These are phyloP conservation scores for Nixonia krombeini DNA, from an alignment of 1,140 invertebrate species.

Conservation along the genomic window DNA sequence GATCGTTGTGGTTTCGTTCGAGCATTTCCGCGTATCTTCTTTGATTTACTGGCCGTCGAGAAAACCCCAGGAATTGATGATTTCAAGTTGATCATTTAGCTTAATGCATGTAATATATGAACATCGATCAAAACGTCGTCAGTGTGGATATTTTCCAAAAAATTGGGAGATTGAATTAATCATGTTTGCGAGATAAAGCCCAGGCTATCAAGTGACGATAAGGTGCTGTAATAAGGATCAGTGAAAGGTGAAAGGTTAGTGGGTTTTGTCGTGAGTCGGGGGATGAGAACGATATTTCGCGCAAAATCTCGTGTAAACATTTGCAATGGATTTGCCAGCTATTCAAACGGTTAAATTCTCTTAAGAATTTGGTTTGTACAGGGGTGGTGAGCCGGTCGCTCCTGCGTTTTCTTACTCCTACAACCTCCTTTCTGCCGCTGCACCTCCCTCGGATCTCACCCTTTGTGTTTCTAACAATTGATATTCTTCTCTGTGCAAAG, in stretches of 20 bases:
- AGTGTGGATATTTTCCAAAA: no score
- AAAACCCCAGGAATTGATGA: constrained; percentile 39
- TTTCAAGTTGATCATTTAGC: no score
- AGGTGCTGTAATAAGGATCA: no score
- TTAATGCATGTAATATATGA: no score
- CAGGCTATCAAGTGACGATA: constrained; percentile 3
- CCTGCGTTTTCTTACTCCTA: constrained; percentile 49
- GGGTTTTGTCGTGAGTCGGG: constrained; percentile 23
- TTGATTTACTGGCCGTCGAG: constrained; percentile 41
- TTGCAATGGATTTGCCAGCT: constrained; percentile 73
- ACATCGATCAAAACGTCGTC: no score
- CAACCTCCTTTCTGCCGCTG: constrained; percentile 43
- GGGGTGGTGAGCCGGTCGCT: constrained; percentile 55
- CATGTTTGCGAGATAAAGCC: background rate
- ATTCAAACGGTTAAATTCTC: constrained; percentile 74
- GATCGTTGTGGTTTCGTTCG: constrained; percentile 71
- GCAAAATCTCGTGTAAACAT: constrained; percentile 71
- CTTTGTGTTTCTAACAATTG: constrained; percentile 73
- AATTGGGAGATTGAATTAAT: background rate
- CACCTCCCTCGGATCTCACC: constrained; percentile 59
- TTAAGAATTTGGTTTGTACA: constrained; percentile 72
- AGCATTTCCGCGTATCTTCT: constrained; percentile 48
- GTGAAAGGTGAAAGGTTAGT: constrained; percentile 31
- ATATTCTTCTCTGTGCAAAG: constrained; percentile 72
- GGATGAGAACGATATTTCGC: constrained; percentile 54